These are phyloP conservation scores for Heterodera schachtii DNA, from an alignment of 1,140 invertebrate genomes.

Conservation along the genomic window DNA sequence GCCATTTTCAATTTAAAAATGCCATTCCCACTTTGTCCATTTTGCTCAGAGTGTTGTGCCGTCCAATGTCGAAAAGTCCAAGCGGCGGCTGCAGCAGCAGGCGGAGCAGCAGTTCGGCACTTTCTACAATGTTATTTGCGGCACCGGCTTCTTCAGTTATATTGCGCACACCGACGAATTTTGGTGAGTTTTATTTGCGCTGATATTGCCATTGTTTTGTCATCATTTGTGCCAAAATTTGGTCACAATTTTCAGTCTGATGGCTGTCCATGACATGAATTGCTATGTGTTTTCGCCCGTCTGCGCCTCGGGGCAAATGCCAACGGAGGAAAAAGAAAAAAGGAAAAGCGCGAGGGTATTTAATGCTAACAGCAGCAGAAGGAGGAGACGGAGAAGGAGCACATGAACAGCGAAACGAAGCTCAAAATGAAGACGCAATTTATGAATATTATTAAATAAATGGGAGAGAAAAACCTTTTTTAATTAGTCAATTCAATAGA, in stretches of 20 bases:
- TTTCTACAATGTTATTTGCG: slow-evolving; percentile 56
- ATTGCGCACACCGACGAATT: slow-evolving; percentile 57
- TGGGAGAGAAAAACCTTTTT: no score
- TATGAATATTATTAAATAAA: no score
- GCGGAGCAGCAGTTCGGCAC: slow-evolving; percentile 47
- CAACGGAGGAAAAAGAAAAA: background rate
- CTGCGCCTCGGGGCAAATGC: slow-evolving; percentile 29
- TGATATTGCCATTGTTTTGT: background rate
- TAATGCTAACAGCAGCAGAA: background rate
- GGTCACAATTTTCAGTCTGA: slow-evolving; percentile 31
- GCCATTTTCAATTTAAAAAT: background rate
- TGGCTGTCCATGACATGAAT: slow-evolving; percentile 35
- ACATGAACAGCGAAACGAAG: no score
- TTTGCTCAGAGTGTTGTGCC: slow-evolving; percentile 40
- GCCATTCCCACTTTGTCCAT: background rate
- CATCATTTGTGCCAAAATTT: background rate
- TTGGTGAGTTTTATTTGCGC: slow-evolving; percentile 17
- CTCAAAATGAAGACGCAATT: no score
- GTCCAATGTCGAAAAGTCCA: slow-evolving; percentile 44
- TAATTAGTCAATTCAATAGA: no score
- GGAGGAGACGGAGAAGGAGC: background rate
- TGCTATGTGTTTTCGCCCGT: slow-evolving; percentile 55
- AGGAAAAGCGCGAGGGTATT: no score
- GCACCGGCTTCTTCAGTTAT: slow-evolving; percentile 55
- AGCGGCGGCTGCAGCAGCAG: slow-evolving; percentile 42